Conservation (phyloP, 2,888 invertebrate genomes). For the Limnephilus auricula region DNA sequence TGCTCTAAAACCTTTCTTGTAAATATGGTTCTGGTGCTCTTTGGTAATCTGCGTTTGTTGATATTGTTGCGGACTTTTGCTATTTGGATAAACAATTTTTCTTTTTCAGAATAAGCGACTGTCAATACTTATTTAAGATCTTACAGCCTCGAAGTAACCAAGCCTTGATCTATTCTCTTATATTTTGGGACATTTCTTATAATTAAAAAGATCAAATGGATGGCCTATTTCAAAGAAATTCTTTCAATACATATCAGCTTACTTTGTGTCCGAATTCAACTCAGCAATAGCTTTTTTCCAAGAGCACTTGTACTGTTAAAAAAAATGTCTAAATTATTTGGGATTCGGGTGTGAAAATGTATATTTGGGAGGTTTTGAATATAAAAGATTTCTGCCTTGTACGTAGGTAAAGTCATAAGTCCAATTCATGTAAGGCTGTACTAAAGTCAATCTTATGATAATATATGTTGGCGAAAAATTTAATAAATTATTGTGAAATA, state of each 20-base stretch:
- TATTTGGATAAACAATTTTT: neutral
- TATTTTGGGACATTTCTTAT: neutral
- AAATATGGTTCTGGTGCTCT: neutral
- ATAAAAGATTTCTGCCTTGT: neutral
- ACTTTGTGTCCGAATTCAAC: neutral
- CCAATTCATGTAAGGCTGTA: constrained; percentile 2
- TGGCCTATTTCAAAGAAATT: neutral
- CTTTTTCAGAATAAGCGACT: neutral
- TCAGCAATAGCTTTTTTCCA: neutral
- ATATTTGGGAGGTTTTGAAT: constrained; percentile 2
- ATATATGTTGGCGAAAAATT: neutral
- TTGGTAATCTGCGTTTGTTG: neutral
- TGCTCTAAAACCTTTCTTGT: neutral
- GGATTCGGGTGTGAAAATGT: neutral
- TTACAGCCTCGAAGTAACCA: neutral
- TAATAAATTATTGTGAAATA: neutral
- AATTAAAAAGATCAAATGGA: neutral
- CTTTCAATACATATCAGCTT: neutral
- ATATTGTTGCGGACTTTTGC: neutral
- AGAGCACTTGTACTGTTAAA: neutral
- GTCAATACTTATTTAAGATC: neutral
- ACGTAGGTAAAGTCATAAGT: neutral
- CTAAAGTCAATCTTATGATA: neutral
- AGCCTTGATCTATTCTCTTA: neutral
- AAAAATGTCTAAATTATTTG: neutral